phyloP scores from a whole-genome alignment of 2,113 vertebrate genomes.

The Dasyurus viverrinus region DNA sequence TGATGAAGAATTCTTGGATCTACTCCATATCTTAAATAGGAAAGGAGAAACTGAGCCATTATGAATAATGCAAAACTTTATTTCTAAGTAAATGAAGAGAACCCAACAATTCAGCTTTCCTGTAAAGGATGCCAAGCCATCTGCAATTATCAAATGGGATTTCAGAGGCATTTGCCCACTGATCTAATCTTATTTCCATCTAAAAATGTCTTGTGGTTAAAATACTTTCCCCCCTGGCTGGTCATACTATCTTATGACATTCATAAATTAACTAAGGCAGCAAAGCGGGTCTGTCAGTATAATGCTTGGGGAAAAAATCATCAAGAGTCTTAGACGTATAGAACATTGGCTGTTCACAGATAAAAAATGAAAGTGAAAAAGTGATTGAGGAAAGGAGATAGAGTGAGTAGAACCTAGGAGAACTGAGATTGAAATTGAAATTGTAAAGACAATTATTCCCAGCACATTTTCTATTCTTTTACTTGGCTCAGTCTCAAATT shows the following conservation, averaged over 20 bases:
- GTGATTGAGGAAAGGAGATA: background rate
- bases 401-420: background rate
- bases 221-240: slow-evolving; percentile 38
- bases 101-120: background rate
- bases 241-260: slow-evolving; percentile 12
- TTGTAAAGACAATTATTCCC: background rate
- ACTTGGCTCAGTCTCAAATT: background rate
- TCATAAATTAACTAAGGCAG: slow-evolving; percentile 15
- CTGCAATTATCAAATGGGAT: slow-evolving; percentile 23
- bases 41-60: slow-evolving; percentile 18
- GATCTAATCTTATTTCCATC: slow-evolving; percentile 44
- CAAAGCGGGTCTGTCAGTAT: slow-evolving; percentile 16
- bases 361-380: background rate
- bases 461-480: background rate
- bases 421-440: background rate
- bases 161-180: slow-evolving; percentile 29
- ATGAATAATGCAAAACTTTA: slow-evolving; percentile 38
- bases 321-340: background rate
- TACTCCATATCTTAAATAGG: background rate
- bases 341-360: slow-evolving; percentile 1
- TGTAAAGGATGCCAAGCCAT: slow-evolving; percentile 10
- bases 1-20: background rate
- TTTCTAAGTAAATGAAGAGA: background rate
- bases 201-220: slow-evolving; percentile 33
- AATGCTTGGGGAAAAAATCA: slow-evolving; percentile 27